phyloP scores from a whole-genome alignment of 2,888 invertebrate species.

The Eurytoma adleriae region DNA sequence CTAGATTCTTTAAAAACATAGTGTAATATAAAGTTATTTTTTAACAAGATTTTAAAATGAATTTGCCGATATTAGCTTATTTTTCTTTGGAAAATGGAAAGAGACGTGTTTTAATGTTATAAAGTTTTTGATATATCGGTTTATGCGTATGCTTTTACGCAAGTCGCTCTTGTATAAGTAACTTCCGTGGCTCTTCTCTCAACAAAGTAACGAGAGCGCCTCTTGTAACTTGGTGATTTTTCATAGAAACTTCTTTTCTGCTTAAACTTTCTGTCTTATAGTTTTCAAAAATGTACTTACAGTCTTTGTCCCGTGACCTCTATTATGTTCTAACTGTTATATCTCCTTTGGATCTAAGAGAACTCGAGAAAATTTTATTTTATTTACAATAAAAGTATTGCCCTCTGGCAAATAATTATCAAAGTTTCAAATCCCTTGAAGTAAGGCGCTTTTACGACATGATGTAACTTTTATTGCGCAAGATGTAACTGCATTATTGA shows the following conservation, averaged over 20 bases:
- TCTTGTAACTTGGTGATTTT: slow-evolving; percentile 13
- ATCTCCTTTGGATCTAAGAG: neutral
- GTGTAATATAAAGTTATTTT: no score
- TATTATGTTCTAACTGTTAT: neutral
- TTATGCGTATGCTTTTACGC: neutral
- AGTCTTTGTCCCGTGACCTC: neutral
- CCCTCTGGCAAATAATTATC: no score
- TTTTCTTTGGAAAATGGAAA: neutral
- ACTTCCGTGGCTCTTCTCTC: neutral
- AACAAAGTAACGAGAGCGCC: slow-evolving; percentile 5
- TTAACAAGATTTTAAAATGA: neutral
- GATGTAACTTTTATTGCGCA: no score
- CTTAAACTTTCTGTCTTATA: neutral
- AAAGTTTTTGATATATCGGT: slow-evolving; percentile 4
- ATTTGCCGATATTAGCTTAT: neutral
- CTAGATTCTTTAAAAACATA: no score
- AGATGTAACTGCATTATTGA: no score
- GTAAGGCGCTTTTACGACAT: no score
- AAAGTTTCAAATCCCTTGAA: no score
- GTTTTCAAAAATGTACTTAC: neutral
- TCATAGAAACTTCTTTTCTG: slow-evolving; percentile 9
- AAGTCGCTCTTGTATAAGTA: slow-evolving; percentile 1
- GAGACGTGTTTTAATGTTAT: neutral
- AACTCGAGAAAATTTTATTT: neutral
- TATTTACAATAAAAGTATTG: neutral